Evolutionary conservation across 1,140 invertebrate genomes (phyloP), one percentile per base, ranked within the genome.

Genomic region (Tenebrio molitor): DNA sequence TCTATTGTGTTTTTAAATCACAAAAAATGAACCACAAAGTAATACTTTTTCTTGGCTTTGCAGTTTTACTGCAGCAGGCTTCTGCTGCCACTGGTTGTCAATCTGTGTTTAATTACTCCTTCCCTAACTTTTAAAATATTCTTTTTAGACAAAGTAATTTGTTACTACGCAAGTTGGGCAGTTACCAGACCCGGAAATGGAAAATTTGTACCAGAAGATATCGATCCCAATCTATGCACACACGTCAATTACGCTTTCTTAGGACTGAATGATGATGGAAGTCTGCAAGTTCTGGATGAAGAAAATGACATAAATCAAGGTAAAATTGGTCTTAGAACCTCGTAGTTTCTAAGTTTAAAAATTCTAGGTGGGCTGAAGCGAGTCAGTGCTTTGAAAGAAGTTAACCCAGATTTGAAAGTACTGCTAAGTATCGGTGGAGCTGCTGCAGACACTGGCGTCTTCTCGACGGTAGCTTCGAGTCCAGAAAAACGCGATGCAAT

Each of bases 361-460:
- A 12, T 23, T 29, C 50, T 23, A 64, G 82, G 73, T 63, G 84
- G 80, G 14, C 87, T 80, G 53, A 81, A 82, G 5, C 75, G 82
- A 33, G 86, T 91, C 73, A 85, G 81, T 19, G 74, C 77, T 0
- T 77, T 92, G 15, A 91, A 89, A 75, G 69, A 86, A n/a, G 71
- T 73, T 0, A 93, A 90, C 79, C 88, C 90, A 0, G 81, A 84
- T 0, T 66, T 90, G 0, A 94, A 93, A 79, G 84, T 87, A 0
- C 44, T 93, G 10, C 78, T 93, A 0, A 90, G 91, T 0, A 88
- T 94, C 53, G 92, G 92, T 5, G 92, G 91, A n/a, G 73, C 46
- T 17, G 41, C 15, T 3, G 71, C 71, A 8, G 64, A 19, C 10
- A 53, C 71, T 12, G 44, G 25, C 2, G 34, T 36, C 17, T 72